phyloP scores from a whole-genome alignment of 2,888 invertebrate species.

The Trichopria drosophilae region DNA sequence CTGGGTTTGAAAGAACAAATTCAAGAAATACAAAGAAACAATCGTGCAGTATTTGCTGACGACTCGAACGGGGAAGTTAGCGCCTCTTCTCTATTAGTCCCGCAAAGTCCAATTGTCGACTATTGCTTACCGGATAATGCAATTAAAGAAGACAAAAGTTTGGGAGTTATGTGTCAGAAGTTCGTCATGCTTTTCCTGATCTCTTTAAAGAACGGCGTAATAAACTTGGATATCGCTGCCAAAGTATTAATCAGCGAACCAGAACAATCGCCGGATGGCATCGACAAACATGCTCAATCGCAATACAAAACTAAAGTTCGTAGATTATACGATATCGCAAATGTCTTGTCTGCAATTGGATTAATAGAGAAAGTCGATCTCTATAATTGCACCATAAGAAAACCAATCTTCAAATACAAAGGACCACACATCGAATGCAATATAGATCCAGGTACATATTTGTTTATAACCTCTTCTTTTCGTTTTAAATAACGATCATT shows the following conservation, averaged over 20 bases:
- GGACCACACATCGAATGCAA: conserved; percentile 58
- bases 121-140: conserved; percentile 47
- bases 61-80: conserved; percentile 34
- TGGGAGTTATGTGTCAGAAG: conserved; percentile 71
- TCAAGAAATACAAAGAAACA: conserved; percentile 47
- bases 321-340: conserved; percentile 77
- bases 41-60: conserved; percentile 40
- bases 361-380: conserved; percentile 72
- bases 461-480: not conserved
- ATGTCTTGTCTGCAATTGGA: conserved; percentile 74
- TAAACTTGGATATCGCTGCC: conserved; percentile 71
- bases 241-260: conserved; percentile 66
- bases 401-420: conserved; percentile 70
- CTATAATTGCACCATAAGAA: conserved; percentile 64
- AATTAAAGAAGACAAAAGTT: conserved; percentile 67
- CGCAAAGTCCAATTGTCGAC: conserved; percentile 37
- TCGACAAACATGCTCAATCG: conserved; percentile 45
- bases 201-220: conserved; percentile 66
- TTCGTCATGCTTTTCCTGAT: conserved; percentile 73
- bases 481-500: too few relatives aligned
- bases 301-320: conserved; percentile 71
- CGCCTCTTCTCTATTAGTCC: conserved; percentile 29
- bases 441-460: conserved; percentile 38
- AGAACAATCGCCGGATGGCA: conserved; percentile 59
- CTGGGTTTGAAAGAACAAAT: conserved; percentile 62